A percentile compares a stretch with the other conserved stretches of the same genome.
Evolutionary conservation across 1,140 invertebrate species (phyloP).

Genomic region (Cherax quadricarinatus): DNA sequence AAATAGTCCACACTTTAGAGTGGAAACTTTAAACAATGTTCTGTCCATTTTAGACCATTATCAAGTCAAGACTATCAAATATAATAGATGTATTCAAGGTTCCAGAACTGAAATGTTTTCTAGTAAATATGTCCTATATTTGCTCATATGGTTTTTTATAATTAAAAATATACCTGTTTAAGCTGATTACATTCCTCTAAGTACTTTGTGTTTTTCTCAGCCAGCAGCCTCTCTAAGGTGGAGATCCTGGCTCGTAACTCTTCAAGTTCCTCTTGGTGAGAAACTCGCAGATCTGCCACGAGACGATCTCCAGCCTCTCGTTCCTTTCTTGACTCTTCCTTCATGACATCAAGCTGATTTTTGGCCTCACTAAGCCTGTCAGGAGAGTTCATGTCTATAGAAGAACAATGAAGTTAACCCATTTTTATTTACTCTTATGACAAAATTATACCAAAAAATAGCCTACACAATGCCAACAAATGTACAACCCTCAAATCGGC

Average conservation of each 20-base stretch:
- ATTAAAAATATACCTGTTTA: conserved; percentile 16
- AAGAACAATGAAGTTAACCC: too few relatives aligned
- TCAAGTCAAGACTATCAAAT: too few relatives aligned
- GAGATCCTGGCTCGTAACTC: conserved; percentile 23
- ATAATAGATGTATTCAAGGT: too few relatives aligned
- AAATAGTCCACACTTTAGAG: too few relatives aligned
- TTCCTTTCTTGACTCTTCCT: neutral
- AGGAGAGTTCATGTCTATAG: too few relatives aligned
- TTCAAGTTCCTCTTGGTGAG: conserved; percentile 48
- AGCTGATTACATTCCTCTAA: conserved; percentile 45
- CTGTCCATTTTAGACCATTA: too few relatives aligned
- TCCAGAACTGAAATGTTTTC: too few relatives aligned
- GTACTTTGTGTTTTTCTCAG: conserved; percentile 38
- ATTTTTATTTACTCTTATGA: neutral
- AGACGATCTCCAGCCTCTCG: neutral
- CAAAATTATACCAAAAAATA: neutral
- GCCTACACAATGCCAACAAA: too few relatives aligned
- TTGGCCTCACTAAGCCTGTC: conserved; percentile 23
- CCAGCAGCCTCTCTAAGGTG: conserved; percentile 12
- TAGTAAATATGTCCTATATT: too few relatives aligned
- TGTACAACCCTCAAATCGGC: too few relatives aligned
- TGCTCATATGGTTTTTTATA: too few relatives aligned
- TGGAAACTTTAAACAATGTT: too few relatives aligned
- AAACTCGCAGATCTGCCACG: neutral
- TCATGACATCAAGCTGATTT: neutral